A percentile compares a stretch with the other conserved stretches of the same genome.
Evolutionary conservation across 2,113 vertebrate genomes (phyloP).

Genomic region (Phainopepla nitens): DNA sequence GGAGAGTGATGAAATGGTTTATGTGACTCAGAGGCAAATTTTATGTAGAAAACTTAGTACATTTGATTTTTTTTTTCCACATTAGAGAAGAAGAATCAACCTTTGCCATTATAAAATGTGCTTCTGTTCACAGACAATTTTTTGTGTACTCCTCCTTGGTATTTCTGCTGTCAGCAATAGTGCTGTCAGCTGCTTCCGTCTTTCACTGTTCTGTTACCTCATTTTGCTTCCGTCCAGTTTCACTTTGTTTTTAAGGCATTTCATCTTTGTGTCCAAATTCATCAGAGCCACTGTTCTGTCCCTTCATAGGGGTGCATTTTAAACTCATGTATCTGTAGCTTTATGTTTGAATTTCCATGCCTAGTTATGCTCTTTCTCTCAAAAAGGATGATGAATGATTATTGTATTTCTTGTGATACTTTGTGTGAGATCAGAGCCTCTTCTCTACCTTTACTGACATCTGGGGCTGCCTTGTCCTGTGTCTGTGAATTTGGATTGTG

Average conservation of each 20-base stretch:
- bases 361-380: background rate
- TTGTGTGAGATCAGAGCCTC: background rate
- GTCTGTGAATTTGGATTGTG: background rate
- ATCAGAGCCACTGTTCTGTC: background rate
- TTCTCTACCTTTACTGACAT: background rate
- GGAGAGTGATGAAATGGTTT: background rate
- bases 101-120: background rate
- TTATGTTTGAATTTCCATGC: background rate
- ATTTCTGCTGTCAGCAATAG: background rate
- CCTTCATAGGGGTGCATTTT: background rate
- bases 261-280: background rate
- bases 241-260: background rate
- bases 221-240: background rate
- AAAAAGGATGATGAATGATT: background rate
- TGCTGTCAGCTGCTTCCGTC: background rate
- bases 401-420: background rate
- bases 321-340: fast-evolving
- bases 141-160: background rate
- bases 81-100: background rate
- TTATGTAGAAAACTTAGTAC: background rate
- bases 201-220: background rate
- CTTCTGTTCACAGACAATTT: background rate
- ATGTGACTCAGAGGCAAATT: background rate
- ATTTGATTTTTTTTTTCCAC: background rate
- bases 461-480: background rate